Evolutionary conservation across 2,888 invertebrate species (phyloP).

Genomic region (Ephialtes manifestator): DNA sequence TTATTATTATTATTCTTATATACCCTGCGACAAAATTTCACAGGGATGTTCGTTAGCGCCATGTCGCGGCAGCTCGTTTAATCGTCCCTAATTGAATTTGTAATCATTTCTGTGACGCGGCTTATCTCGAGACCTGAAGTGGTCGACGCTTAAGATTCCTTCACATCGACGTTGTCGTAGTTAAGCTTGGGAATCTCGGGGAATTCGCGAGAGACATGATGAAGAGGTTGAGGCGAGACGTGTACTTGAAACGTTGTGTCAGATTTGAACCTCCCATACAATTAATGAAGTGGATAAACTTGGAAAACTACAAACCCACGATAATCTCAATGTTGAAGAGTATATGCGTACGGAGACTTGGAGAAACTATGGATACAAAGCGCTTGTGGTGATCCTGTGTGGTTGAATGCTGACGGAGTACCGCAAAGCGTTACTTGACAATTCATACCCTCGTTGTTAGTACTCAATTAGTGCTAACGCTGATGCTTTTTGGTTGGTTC

Average conservation of each 20-base stretch:
- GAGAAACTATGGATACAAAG: not conserved
- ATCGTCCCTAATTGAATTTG: slow-evolving; percentile 74
- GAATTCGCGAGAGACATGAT: not conserved
- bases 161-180: slow-evolving; percentile 12
- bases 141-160: slow-evolving; percentile 10
- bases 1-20: slow-evolving; percentile 45
- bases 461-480: not conserved
- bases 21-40: slow-evolving; percentile 58
- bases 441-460: slow-evolving; percentile 41
- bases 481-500: too few relatives aligned
- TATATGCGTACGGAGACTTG: not conserved
- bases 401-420: slow-evolving; percentile 23
- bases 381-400: slow-evolving; percentile 8
- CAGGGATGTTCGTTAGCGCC: slow-evolving; percentile 63
- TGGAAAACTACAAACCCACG: slow-evolving; percentile 26
- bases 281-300: slow-evolving; percentile 15
- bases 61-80: slow-evolving; percentile 59
- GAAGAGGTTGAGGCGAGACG: not conserved
- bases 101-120: slow-evolving; percentile 55
- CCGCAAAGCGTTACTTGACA: slow-evolving; percentile 47
- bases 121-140: not conserved
- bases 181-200: not conserved
- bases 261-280: not conserved
- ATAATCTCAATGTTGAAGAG: not conserved
- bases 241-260: not conserved